These are phyloP conservation scores for Larimichthys polyactis DNA, from an alignment of 2,113 vertebrate species.

Conservation along the genomic window DNA sequence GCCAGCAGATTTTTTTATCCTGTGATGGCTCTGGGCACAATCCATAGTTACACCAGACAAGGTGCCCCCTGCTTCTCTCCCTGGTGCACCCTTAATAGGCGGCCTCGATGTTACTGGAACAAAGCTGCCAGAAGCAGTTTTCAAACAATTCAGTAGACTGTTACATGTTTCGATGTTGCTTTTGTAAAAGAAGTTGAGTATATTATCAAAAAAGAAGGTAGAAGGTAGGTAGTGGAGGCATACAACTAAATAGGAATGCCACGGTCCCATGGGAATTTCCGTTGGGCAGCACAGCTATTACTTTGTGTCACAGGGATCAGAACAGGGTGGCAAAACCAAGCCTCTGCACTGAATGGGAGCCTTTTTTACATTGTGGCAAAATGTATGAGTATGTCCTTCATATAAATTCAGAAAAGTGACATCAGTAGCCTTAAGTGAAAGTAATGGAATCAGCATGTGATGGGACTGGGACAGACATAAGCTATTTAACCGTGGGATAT, in stretches of 20 bases:
- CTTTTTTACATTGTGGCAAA: constrained; percentile 9
- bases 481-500: background rate
- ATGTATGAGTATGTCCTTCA: background rate
- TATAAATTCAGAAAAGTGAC: constrained; percentile 10
- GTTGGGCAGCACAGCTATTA: background rate
- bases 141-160: constrained; percentile 9
- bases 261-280: background rate
- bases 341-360: background rate
- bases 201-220: background rate
- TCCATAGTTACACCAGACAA: constrained; percentile 34
- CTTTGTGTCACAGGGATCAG: background rate
- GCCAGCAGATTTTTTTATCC: constrained; percentile 39
- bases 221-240: background rate
- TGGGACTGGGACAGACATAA: background rate
- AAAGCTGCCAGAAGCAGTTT: constrained; percentile 33
- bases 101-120: constrained; percentile 30
- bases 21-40: constrained; percentile 19
- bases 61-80: constrained; percentile 10
- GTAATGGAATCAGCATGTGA: constrained; percentile 8
- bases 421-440: constrained; percentile 3
- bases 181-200: background rate
- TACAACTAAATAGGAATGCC: background rate
- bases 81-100: constrained; percentile 22
- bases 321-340: constrained; percentile 1
- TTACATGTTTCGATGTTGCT: background rate